Evolutionary conservation across 2,113 vertebrate genomes (phyloP), one percentile per base, ranked within the genome.

Genomic region (Meles meles): DNA sequence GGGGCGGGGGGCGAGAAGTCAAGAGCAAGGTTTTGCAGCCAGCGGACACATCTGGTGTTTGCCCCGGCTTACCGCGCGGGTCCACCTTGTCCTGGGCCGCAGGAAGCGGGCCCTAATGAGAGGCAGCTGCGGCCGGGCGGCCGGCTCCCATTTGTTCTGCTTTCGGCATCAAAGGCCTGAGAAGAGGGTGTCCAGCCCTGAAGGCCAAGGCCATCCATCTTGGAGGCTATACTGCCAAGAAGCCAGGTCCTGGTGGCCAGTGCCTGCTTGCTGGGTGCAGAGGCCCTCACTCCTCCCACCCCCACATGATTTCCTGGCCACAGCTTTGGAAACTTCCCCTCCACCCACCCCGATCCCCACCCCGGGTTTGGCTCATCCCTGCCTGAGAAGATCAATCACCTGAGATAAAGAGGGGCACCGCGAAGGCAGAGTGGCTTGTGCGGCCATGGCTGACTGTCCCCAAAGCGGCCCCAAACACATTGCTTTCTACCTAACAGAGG

Each of bases 121-220:
- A 98, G 65, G 98, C 98, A 99, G 98, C 98, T 99, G 98, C 79
- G 89, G 79, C 72, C 29, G 34, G 98, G 95, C 95, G 89, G 94
- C 96, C 93, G 80, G 92, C 94, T 97, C 98, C 71, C 98, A 98
- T 98, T 98, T 97, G 99, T 98, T 99, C 98, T 99, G 98, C 98
- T 97, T 65, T 98, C 97, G 97, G 95, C 98, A 98, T 98, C 98
- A 98, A 99, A 98, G 98, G 90, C 96, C 98, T 55, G 95, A 77
- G 88, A 97, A 98, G 96, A 31, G 97, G 93, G 97, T 98, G 98
- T 97, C 98, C 98, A 97, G 98, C 98, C 98, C 98, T 94, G 88
- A 97, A 98, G 97, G 93, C 98, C 90, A 90, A 29, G 97, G 96
- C 97, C 98, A 98, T 98, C 98, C 98, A 98, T 98, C 97, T 98